Evolutionary conservation across 2,888 invertebrate genomes (phyloP), one percentile per base, ranked within the genome.

Genomic region (Ophion slaviceki): DNA sequence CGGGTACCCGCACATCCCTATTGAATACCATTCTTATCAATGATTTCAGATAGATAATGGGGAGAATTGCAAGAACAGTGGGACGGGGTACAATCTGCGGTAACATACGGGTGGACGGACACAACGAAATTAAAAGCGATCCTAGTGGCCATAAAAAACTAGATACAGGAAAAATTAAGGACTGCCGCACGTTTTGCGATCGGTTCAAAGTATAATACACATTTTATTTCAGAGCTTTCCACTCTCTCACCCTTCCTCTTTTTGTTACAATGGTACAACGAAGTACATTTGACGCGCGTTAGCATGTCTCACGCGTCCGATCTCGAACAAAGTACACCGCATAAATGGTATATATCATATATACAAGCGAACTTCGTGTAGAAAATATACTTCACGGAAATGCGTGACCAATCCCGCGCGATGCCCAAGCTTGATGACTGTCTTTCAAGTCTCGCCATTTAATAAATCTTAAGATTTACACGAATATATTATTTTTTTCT

Each of bases 211-310:
- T 89, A 89, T 90, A 86, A 88, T 91, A 91, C 90, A 91, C 90
- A 91, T 86, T 92, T 91, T 92, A 92, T 91, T 91, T 90, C 88
- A 90, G 88, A 89, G 76, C 87, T 57, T 71, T 85, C 78, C 66
- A 77, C 36, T 36, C 8, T 82, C 87, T 86, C 90, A 40, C 36
- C 24, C 2, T n/a, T 28, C 40, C 40, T 40, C 7, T 17, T 88
- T 88, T 91, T 89, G 90, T 90, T 91, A 91, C 91, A 92, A 90
- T 90, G 88, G 89, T 90, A 91, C 89, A 89, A 85, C 82, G 88
- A 87, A 87, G 88, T 89, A 88, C 87, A 89, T 85, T 89, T 64
- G 90, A 89, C 91, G 86, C 90, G 28, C 10, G 53, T 17, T 5
- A 14, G 53, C 17, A 90, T 89, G 91, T 88, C 89, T 84, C 78